Conservation (phyloP, 2,113 vertebrate genomes). For the Atlantisia rogersi region DNA sequence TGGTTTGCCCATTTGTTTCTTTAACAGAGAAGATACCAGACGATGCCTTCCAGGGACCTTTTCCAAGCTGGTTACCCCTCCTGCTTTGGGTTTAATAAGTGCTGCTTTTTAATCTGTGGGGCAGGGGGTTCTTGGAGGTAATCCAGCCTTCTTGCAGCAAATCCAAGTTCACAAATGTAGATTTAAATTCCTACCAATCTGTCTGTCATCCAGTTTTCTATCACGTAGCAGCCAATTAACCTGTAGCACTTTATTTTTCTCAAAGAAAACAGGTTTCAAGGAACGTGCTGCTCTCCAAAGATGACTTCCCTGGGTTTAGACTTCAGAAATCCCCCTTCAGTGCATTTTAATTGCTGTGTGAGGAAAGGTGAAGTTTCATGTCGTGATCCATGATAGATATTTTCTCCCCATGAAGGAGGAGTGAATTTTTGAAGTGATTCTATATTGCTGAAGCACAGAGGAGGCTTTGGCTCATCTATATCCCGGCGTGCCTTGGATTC, state of each 20-base stretch:
- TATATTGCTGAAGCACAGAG: neutral
- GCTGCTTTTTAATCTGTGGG: neutral
- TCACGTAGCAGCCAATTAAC: neutral
- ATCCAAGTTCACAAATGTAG: neutral
- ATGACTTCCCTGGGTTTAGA: neutral
- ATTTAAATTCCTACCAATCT: neutral
- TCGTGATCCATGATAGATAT: accelerated
- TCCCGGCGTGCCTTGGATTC: neutral
- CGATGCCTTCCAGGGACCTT: neutral
- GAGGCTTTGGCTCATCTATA: neutral
- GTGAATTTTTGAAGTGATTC: neutral
- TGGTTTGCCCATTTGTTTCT: neutral
- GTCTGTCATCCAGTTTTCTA: neutral
- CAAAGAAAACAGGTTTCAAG: neutral
- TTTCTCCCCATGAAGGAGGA: neutral
- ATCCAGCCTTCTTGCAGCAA: neutral
- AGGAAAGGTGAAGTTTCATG: neutral
- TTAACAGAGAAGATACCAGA: neutral
- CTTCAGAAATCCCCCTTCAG: neutral
- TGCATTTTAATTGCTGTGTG: neutral
- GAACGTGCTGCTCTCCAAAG: neutral
- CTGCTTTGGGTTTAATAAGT: neutral
- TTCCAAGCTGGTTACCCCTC: neutral
- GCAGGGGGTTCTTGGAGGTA: neutral
- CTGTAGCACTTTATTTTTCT: neutral